phyloP scores from a whole-genome alignment of 2,888 invertebrate genomes.

The Phorcus lineatus region DNA sequence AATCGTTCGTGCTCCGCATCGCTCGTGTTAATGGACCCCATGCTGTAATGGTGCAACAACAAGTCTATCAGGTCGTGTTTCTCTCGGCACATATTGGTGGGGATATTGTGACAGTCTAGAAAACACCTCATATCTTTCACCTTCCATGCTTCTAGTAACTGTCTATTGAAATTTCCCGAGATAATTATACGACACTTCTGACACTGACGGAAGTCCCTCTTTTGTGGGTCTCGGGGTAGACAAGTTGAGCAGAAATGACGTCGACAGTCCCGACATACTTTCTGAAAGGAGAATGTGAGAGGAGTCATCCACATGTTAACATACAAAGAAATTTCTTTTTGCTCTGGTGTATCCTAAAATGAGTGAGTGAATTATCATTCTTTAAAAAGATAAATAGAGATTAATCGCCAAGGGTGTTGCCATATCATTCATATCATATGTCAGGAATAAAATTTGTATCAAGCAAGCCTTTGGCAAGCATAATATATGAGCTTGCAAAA shows the following conservation, averaged over 20 bases:
- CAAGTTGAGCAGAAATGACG: slow-evolving; percentile 66
- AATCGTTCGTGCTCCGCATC: slow-evolving; percentile 52
- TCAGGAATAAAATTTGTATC: no score
- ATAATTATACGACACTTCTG: slow-evolving; percentile 64
- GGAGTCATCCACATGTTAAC: no score
- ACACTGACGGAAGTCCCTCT: slow-evolving; percentile 54
- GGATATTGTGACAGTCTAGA: slow-evolving; percentile 62
- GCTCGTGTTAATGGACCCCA: slow-evolving; percentile 31
- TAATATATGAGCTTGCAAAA: no score
- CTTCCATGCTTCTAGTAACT: slow-evolving; percentile 63
- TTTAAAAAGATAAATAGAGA: no score
- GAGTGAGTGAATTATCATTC: no score
- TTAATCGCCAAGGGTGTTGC: no score
- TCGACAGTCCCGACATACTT: slow-evolving; percentile 66
- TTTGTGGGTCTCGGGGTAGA: slow-evolving; percentile 40
- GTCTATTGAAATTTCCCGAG: slow-evolving; percentile 64
- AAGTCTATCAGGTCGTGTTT: slow-evolving; percentile 73
- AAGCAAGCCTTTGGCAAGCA: no score
- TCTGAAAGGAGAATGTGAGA: slow-evolving; percentile 54
- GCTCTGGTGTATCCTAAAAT: no score
- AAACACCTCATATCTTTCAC: slow-evolving; percentile 71
- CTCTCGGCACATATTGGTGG: slow-evolving; percentile 68
- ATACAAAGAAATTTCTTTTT: no score
- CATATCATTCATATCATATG: no score
- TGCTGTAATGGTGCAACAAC: slow-evolving; percentile 51